Evolutionary conservation across 2,888 invertebrate genomes (phyloP).

Genomic region (Heliconius aoede): DNA sequence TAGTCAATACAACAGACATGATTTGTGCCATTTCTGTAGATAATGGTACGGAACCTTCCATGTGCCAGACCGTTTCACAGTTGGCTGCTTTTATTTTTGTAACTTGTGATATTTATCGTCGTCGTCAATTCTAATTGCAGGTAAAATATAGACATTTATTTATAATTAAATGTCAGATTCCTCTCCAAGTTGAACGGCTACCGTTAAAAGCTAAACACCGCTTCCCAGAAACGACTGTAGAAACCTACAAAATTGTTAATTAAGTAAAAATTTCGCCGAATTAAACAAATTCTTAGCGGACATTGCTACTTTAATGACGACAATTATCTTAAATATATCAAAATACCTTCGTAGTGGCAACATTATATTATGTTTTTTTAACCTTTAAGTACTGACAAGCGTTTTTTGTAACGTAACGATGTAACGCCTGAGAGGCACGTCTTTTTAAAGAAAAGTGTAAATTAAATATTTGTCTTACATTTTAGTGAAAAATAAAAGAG

Average conservation of each 20-base stretch:
- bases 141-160: background rate
- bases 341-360: background rate
- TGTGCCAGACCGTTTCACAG: too few relatives aligned
- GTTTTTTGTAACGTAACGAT: background rate
- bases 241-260: constrained; percentile 37
- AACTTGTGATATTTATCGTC: too few relatives aligned
- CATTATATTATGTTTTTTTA: background rate
- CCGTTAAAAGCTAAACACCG: constrained; percentile 31
- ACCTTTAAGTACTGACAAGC: background rate
- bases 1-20: too few relatives aligned
- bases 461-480: too few relatives aligned
- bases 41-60: too few relatives aligned
- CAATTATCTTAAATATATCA: constrained; percentile 32
- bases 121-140: background rate
- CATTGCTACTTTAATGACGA: constrained; percentile 23
- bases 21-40: too few relatives aligned
- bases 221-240: constrained; percentile 34
- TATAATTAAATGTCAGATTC: background rate
- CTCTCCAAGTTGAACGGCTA: constrained; percentile 6
- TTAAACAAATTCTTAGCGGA: constrained; percentile 32
- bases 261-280: constrained; percentile 41
- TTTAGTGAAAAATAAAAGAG: background rate
- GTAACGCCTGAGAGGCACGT: background rate
- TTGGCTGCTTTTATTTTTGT: too few relatives aligned
- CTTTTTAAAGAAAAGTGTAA: too few relatives aligned